phyloP scores from a whole-genome alignment of 2,888 invertebrate species.

The Lumbricus terrestris region DNA sequence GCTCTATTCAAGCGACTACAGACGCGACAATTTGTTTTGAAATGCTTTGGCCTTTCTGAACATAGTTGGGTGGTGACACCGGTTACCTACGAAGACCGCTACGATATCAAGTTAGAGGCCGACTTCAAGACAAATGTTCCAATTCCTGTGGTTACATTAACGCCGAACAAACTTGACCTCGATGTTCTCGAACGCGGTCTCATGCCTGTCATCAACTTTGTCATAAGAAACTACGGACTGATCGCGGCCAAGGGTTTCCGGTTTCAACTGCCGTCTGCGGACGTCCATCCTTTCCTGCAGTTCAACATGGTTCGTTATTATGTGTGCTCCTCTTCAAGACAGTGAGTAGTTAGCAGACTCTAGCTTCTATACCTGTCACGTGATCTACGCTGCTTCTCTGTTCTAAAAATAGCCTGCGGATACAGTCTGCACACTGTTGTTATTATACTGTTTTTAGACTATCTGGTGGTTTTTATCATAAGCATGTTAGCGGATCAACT shows the following conservation, averaged over 20 bases:
- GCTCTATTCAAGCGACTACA: no score
- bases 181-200: slow-evolving; percentile 30
- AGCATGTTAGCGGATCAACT: neutral
- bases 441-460: no score
- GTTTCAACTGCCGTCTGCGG: slow-evolving; percentile 36
- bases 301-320: slow-evolving; percentile 39
- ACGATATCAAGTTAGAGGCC: slow-evolving; percentile 43
- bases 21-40: no score
- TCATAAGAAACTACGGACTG: slow-evolving; percentile 44
- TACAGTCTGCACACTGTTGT: no score
- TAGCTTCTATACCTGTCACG: no score
- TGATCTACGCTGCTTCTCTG: no score
- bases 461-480: no score
- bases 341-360: no score
- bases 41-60: no score
- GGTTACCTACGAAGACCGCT: slow-evolving; percentile 42
- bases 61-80: slow-evolving; percentile 42
- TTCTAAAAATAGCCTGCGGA: no score
- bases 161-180: slow-evolving; percentile 28
- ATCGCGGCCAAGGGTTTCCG: slow-evolving; percentile 42
- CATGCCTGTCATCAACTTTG: slow-evolving; percentile 27
- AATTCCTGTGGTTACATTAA: slow-evolving; percentile 45
- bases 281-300: slow-evolving; percentile 39
- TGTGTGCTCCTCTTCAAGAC: neutral
- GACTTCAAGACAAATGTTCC: slow-evolving; percentile 45